phyloP scores from a whole-genome alignment of 2,113 vertebrate genomes.

The Mesoclemmys tuberculata region DNA sequence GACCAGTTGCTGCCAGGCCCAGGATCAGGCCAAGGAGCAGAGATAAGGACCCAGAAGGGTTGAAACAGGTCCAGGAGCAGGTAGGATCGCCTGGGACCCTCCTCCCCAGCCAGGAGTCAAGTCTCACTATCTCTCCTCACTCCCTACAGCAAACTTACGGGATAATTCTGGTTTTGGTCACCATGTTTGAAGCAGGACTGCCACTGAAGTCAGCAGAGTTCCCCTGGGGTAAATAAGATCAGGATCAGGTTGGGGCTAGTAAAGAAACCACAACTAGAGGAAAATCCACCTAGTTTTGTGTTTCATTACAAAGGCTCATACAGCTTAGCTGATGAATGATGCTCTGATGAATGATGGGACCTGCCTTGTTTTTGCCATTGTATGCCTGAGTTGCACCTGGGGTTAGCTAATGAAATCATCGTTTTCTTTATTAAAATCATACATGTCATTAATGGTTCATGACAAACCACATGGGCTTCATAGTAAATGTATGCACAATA shows the following conservation, averaged over 20 bases:
- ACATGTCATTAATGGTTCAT: constrained; percentile 38
- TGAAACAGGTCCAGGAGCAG: background rate
- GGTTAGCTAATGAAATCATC: constrained; percentile 42
- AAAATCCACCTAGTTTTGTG: background rate
- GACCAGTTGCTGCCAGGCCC: background rate
- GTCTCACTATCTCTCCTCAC: background rate
- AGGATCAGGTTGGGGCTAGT: rapidly evolving
- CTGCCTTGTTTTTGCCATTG: constrained; percentile 33
- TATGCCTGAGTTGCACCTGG: background rate
- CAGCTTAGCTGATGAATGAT: constrained; percentile 4
- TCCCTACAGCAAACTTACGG: background rate
- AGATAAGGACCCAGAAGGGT: background rate
- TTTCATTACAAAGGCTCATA: background rate
- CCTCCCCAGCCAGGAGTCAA: background rate
- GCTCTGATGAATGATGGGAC: constrained; percentile 26
- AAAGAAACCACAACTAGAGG: background rate
- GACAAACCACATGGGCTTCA: constrained; percentile 29
- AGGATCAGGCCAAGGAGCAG: background rate
- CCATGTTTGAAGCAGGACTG: background rate
- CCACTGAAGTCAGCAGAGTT: background rate
- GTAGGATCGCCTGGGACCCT: background rate
- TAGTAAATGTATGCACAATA: constrained; percentile 33
- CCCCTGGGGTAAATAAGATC: rapidly evolving
- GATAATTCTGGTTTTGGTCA: background rate
- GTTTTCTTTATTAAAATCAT: constrained; percentile 55